phyloP scores from a whole-genome alignment of 1,140 invertebrate genomes.

The Telenomus remus region DNA sequence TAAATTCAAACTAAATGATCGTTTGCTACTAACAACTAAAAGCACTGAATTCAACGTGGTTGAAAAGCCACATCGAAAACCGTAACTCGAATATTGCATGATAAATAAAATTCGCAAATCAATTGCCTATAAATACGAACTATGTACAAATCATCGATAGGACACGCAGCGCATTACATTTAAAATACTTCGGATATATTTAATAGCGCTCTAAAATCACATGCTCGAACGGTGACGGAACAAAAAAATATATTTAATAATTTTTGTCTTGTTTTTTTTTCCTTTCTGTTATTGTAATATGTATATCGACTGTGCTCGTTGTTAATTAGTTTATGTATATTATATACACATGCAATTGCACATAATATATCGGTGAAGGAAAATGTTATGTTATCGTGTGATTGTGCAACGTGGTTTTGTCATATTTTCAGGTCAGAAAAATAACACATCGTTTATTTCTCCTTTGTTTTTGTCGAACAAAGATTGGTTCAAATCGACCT shows the following conservation, averaged over 20 bases:
- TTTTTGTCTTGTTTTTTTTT: slow-evolving; percentile 22
- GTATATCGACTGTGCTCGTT: slow-evolving; percentile 61
- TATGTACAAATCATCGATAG: slow-evolving; percentile 73
- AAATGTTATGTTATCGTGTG: slow-evolving; percentile 32
- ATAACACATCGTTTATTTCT: too few relatives aligned
- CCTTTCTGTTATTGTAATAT: slow-evolving; percentile 30
- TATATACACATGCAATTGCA: slow-evolving; percentile 55
- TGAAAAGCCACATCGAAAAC: not conserved
- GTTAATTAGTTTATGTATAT: slow-evolving; percentile 57
- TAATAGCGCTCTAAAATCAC: slow-evolving; percentile 66
- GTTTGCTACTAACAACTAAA: slow-evolving; percentile 9
- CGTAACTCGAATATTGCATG: slow-evolving; percentile 28
- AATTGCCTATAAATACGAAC: slow-evolving; percentile 71
- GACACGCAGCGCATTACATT: slow-evolving; percentile 69
- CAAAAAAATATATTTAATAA: slow-evolving; percentile 59
- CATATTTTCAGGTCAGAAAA: too few relatives aligned
- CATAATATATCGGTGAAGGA: slow-evolving; percentile 50
- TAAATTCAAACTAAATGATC: slow-evolving; percentile 23
- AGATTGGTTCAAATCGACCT: too few relatives aligned
- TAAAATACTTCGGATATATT: slow-evolving; percentile 62
- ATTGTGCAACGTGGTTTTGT: not conserved
- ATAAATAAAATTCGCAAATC: slow-evolving; percentile 69
- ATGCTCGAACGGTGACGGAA: slow-evolving; percentile 65
- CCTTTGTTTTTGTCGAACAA: too few relatives aligned
- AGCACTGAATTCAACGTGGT: slow-evolving; percentile 7